These are phyloP conservation scores for Pogonus chalceus DNA, from an alignment of 1,140 invertebrate genomes.

Conservation along the genomic window DNA sequence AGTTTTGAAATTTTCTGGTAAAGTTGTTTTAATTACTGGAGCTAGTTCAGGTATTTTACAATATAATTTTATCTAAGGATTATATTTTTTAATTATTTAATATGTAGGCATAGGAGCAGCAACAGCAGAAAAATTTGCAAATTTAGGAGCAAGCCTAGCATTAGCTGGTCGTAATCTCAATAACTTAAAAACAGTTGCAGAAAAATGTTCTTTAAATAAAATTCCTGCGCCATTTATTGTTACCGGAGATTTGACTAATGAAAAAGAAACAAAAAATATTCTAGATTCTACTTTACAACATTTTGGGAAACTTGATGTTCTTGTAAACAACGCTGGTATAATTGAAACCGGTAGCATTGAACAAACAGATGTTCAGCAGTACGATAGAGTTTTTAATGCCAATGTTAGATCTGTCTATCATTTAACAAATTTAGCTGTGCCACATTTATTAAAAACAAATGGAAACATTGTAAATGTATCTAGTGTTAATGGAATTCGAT, in stretches of 20 bases:
- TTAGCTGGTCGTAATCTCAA: conserved; percentile 56
- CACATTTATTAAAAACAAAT: conserved; percentile 58
- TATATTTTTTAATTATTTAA: no score
- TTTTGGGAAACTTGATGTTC: conserved; percentile 53
- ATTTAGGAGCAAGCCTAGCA: conserved; percentile 48
- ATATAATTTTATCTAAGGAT: no score
- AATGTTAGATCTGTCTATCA: conserved; percentile 68
- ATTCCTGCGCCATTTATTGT: conserved; percentile 33
- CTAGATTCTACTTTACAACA: conserved; percentile 48
- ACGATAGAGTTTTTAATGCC: conserved; percentile 59
- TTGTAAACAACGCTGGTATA: conserved; percentile 72
- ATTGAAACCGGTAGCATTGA: conserved; percentile 62
- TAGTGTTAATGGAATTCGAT: conserved; percentile 58
- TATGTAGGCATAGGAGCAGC: conserved; percentile 70
- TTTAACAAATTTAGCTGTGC: conserved; percentile 63
- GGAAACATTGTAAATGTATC: conserved; percentile 74
- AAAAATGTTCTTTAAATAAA: conserved; percentile 37
- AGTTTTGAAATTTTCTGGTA: conserved; percentile 1
- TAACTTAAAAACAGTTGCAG: conserved; percentile 45
- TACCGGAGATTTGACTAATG: conserved; percentile 50
- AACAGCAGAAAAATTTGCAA: conserved; percentile 57
- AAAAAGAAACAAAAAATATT: conserved; percentile 49
- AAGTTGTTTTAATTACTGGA: background rate
- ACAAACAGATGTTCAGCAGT: conserved; percentile 58
- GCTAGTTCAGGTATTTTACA: background rate